A percentile compares a stretch with the other conserved stretches of the same genome.
Conservation (phyloP, 64 coral and sea anemone species). For the Acropora tenuis region DNA sequence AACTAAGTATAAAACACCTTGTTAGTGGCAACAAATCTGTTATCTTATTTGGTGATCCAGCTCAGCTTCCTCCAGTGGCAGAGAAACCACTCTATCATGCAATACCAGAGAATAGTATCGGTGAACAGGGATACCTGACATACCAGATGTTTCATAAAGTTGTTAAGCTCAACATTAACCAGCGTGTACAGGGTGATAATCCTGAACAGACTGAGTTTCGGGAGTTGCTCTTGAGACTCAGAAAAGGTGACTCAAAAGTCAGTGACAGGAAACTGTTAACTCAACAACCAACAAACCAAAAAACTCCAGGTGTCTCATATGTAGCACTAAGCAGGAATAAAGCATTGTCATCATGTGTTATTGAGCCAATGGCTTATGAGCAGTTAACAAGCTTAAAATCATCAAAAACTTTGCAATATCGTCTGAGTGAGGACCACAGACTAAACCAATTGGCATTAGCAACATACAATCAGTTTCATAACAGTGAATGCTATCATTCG, state of each 20-base stretch:
- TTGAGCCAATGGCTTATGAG: conserved; percentile 46
- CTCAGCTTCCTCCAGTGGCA: conserved; percentile 55
- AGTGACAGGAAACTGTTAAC: conserved; percentile 77
- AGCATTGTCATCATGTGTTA: not conserved
- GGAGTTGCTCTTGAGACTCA: conserved; percentile 62
- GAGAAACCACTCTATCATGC: conserved; percentile 72
- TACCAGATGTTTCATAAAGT: conserved; percentile 72
- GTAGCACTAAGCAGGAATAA: not conserved
- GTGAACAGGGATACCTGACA: conserved; percentile 56
- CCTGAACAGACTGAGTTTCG: conserved; percentile 52
- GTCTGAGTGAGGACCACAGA: conserved; percentile 55
- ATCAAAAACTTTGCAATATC: conserved; percentile 63
- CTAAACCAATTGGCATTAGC: conserved; percentile 58
- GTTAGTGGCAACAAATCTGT: conserved; percentile 28
- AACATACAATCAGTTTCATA: conserved; percentile 61
- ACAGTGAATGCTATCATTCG: conserved; percentile 32
- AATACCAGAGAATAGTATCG: conserved; percentile 38
- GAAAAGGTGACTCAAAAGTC: conserved; percentile 59
- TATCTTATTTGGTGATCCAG: conserved; percentile 65
- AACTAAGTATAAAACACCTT: too few species aligned
- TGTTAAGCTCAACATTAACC: conserved; percentile 43
- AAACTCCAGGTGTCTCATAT: not conserved
- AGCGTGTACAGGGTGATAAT: conserved; percentile 50
- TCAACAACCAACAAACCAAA: conserved; percentile 57
- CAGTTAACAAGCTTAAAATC: conserved; percentile 69